Evolutionary conservation across 2,888 invertebrate species (phyloP).

Genomic region (Yponomeuta plumbellus): DNA sequence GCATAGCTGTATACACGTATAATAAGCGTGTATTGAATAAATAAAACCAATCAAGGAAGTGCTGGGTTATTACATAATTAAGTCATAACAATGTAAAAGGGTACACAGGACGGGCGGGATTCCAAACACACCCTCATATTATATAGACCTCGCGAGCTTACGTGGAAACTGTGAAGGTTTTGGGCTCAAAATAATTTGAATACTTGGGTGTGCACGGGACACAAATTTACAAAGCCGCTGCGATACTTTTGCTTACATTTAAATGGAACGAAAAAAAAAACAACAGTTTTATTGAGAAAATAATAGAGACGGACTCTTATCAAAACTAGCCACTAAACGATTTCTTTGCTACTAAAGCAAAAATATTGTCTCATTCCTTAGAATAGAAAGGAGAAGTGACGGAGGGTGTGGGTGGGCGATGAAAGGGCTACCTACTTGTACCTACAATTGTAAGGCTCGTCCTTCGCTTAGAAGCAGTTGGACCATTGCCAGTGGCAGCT

Average conservation of each 20-base stretch:
- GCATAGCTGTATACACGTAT: no score
- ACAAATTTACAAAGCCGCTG: background rate
- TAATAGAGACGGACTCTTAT: no score
- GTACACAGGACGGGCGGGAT: no score
- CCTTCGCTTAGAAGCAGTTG: background rate
- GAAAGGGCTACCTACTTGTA: background rate
- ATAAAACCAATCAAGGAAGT: no score
- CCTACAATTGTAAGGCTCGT: background rate
- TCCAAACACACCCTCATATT: no score
- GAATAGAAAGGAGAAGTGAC: background rate
- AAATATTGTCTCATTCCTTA: background rate
- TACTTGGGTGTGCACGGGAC: background rate
- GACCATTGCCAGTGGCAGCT: background rate
- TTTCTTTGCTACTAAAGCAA: background rate
- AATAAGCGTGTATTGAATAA: no score
- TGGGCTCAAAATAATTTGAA: background rate
- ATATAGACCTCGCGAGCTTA: background rate
- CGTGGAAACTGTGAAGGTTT: background rate
- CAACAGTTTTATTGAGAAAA: background rate
- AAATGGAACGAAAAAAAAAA: background rate
- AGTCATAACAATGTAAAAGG: no score
- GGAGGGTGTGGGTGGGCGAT: slow-evolving; percentile 2
- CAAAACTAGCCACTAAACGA: background rate
- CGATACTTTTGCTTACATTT: background rate
- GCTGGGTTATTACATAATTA: no score